phyloP scores from a whole-genome alignment of 2,113 vertebrate genomes.

The Alligator mississippiensis region DNA sequence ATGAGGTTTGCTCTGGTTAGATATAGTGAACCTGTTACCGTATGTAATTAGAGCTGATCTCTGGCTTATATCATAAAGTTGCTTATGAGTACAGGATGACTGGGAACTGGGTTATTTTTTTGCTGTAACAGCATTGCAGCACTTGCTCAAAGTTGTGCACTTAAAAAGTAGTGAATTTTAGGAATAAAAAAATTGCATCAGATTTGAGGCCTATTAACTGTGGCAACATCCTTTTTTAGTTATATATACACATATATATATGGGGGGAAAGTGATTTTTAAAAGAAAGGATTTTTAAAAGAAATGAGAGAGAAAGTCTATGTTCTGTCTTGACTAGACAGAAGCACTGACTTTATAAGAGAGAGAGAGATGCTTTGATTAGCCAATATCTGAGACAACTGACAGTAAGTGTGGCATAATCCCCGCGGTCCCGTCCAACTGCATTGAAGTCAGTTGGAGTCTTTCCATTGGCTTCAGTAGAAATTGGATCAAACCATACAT shows the following conservation, averaged over 20 bases:
- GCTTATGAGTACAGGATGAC: not conserved
- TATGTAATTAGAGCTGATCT: not conserved
- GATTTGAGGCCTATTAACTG: not conserved
- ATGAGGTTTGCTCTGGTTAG: constrained; percentile 45
- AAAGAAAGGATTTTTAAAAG: constrained; percentile 15
- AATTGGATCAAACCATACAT: constrained; percentile 46
- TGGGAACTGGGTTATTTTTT: not conserved
- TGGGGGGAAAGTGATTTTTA: not conserved
- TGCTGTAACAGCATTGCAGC: not conserved
- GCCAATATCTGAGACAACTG: constrained; percentile 58
- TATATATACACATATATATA: not conserved
- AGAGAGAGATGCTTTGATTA: constrained; percentile 49
- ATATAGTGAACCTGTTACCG: not conserved
- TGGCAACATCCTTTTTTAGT: not conserved
- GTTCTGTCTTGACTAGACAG: constrained; percentile 48
- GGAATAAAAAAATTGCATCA: not conserved
- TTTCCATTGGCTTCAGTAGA: constrained; percentile 61
- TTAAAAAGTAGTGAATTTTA: not conserved
- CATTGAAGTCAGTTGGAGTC: constrained; percentile 40
- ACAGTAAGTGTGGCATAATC: constrained; percentile 45
- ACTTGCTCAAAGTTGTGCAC: not conserved
- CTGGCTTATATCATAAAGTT: not conserved
- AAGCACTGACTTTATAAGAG: constrained; percentile 64
- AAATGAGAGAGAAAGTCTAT: constrained; percentile 27
- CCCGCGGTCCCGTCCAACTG: constrained; percentile 19